These are phyloP conservation scores for Galaxias olidus DNA, from an alignment of 2,797 vertebrate species.

Conservation along the genomic window DNA sequence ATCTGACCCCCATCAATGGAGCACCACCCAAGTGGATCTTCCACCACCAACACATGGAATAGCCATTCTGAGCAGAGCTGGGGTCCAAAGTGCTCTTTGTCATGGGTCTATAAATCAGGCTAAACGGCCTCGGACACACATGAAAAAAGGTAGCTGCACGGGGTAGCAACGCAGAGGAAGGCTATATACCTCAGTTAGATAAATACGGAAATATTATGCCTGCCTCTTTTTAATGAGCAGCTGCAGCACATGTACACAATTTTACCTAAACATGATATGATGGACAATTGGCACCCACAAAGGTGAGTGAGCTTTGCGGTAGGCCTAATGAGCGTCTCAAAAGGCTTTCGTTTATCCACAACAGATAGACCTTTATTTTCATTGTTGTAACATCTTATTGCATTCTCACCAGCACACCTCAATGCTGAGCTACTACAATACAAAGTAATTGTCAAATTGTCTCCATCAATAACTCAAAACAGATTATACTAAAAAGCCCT, in stretches of 20 bases:
- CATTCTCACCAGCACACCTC: no score
- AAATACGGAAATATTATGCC: constrained; percentile 43
- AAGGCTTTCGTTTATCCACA: no score
- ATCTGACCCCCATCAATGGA: constrained; percentile 76
- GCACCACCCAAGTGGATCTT: constrained; percentile 76
- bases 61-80: constrained; percentile 71
- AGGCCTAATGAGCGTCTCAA: no score
- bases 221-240: constrained; percentile 22
- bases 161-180: constrained; percentile 44
- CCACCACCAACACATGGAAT: constrained; percentile 73
- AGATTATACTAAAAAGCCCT: neutral
- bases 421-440: no score
- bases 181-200: constrained; percentile 45
- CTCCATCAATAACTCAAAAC: neutral
- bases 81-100: constrained; percentile 64
- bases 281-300: no score
- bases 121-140: constrained; percentile 65
- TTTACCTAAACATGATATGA: constrained; percentile 40
- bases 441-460: no score
- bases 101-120: constrained; percentile 75
- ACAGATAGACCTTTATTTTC: no score
- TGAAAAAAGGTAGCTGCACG: constrained; percentile 69
- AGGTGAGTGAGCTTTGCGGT: no score
- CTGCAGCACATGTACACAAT: constrained; percentile 36
- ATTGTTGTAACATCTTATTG: no score